These are phyloP conservation scores for Dascyllus trimaculatus DNA, from an alignment of 2,113 vertebrate genomes.

Conservation along the genomic window DNA sequence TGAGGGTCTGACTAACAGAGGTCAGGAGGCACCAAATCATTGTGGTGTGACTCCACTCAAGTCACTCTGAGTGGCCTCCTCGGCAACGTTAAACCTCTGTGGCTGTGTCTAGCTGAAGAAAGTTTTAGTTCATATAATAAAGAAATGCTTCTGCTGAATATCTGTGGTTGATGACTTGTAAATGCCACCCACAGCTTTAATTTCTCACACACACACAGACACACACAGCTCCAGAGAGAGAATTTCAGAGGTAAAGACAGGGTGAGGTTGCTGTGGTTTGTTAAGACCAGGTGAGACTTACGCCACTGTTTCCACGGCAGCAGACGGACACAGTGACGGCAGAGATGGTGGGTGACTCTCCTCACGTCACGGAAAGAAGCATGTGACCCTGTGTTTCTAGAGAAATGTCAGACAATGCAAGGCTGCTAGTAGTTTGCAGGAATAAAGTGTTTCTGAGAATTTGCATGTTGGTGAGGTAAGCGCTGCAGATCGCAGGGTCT, in stretches of 20 bases:
- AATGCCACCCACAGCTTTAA: background rate
- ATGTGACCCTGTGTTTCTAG: background rate
- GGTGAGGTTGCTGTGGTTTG: slow-evolving; percentile 54
- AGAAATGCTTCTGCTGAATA: background rate
- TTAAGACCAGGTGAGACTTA: slow-evolving; percentile 56
- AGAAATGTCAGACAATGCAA: slow-evolving; percentile 5
- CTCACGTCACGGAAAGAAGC: slow-evolving; percentile 15
- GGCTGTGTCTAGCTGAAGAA: background rate
- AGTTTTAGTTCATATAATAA: slow-evolving; percentile 13
- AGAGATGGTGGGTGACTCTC: background rate
- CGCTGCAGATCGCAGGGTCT: background rate
- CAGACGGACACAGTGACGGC: slow-evolving; percentile 37
- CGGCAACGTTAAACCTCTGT: slow-evolving; percentile 18
- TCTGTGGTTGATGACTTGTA: slow-evolving; percentile 11
- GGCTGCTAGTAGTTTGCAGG: background rate
- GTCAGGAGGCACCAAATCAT: slow-evolving; percentile 42
- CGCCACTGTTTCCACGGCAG: slow-evolving; percentile 55
- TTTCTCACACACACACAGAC: background rate
- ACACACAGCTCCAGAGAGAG: slow-evolving; percentile 4
- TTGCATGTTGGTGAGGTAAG: background rate
- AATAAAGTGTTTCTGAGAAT: background rate
- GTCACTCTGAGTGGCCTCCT: slow-evolving; percentile 7
- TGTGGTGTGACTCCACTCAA: slow-evolving; percentile 43
- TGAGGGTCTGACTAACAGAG: slow-evolving; percentile 50
- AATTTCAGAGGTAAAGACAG: slow-evolving; percentile 31